Percentiles rank a stretch among this genome's conserved stretches.
Conservation (phyloP, 1,140 invertebrate genomes). For the Calycopis cecrops region DNA sequence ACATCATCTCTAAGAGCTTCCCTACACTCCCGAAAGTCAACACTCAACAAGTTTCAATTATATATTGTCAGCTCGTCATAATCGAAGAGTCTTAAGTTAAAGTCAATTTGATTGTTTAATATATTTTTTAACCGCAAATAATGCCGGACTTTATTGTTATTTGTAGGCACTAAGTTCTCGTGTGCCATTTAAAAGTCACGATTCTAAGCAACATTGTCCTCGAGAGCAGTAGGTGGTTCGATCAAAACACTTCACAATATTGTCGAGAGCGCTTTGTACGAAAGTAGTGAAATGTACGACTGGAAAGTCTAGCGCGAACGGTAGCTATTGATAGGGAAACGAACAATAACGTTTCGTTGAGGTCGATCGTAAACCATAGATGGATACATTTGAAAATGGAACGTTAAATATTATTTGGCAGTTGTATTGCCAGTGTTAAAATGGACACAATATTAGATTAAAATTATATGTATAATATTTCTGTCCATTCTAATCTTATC, state of each 20-base stretch:
- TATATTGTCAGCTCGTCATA: no score
- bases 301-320: slow-evolving; percentile 15
- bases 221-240: background rate
- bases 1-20: no score
- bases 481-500: no score
- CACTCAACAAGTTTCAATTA: no score
- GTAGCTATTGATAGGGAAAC: slow-evolving; percentile 25
- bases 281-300: slow-evolving; percentile 21
- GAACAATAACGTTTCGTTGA: slow-evolving; percentile 13
- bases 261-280: slow-evolving; percentile 22
- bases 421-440: no score
- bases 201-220: slow-evolving; percentile 4
- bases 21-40: no score
- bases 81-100: no score
- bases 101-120: no score
- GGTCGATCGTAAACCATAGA: background rate
- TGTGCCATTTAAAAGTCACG: slow-evolving; percentile 2
- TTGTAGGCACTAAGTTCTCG: background rate
- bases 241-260: slow-evolving; percentile 17
- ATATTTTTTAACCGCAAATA: background rate
- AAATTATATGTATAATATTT: no score
- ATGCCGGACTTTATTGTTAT: background rate
- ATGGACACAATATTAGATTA: no score
- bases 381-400: slow-evolving; percentile 4
- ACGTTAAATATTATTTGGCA: background rate